Evolutionary conservation across 2,888 invertebrate genomes (phyloP), one percentile per base, ranked within the genome.

Genomic region (Colletes collaris): DNA sequence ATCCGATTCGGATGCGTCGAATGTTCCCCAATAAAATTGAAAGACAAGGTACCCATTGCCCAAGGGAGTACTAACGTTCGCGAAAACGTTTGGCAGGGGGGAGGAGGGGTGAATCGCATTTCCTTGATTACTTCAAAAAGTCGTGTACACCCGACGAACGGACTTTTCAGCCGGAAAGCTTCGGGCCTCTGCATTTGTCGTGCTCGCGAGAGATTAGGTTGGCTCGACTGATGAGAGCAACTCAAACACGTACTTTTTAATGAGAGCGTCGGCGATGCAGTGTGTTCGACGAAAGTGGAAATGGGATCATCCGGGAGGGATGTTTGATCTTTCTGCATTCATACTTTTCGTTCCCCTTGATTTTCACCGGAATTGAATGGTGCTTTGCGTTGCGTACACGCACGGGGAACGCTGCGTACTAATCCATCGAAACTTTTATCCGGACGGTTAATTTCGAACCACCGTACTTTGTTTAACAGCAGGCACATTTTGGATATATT

Each of bases 211-310:
- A 70, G 84, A 83, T 84, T 79, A 79, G 83, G 78, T 79, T 67
- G 83, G 71, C 66, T 64, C 56, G 35, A 60, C 68, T 67, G 72
- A 76, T 37, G 76, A 86, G 75, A 76, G 86, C 86, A 82, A 75
- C 76, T 84, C 71, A 84, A 86, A 82, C 79, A 79, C 72, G 75
- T 76, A 76, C 75, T 84, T 86, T 84, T 84, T 82, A 85, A 86
- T 84, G 76, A 82, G 76, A 76, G 60, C 66, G 49, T 60, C 58
- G 67, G 68, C 73, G 68, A 75, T 76, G 62, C 56, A 58, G 35
- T 58, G 68, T 59, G 72, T 79, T 79, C 75, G 68, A 77, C 73
- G 62, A 58, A 70, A 76, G 46, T 58, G 73, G 75, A 75, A 83
- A 83, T 76, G 81, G 78, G 72, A 80, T 73, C 78, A 79, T 62